phyloP scores from a whole-genome alignment of 2,888 invertebrate species.

The Caenorhabditis auriculariae region DNA sequence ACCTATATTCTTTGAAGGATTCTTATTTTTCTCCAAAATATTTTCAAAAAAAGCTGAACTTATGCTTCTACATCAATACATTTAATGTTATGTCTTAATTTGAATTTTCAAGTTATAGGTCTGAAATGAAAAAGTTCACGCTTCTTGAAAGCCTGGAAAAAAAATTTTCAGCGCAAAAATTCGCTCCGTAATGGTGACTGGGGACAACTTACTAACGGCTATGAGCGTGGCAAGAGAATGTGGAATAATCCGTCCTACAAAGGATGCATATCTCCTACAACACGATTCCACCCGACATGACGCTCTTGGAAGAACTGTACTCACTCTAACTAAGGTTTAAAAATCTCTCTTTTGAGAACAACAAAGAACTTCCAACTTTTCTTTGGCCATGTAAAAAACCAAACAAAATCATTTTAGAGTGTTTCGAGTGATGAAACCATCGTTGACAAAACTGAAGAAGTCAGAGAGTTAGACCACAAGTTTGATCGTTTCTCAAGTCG shows the following conservation, averaged over 20 bases:
- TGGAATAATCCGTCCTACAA: constrained; percentile 64
- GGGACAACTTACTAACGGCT: constrained; percentile 87
- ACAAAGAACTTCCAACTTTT: no score
- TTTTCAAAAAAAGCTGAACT: no score
- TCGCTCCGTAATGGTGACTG: constrained; percentile 84
- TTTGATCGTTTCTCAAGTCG: constrained; percentile 1
- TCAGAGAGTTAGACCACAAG: constrained; percentile 14
- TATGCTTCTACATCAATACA: no score
- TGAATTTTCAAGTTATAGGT: constrained; percentile 1
- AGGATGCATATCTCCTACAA: constrained; percentile 43
- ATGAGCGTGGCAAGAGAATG: constrained; percentile 87
- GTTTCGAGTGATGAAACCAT: constrained; percentile 22
- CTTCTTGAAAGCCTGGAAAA: not conserved
- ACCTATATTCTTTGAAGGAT: no score
- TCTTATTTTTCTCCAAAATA: no score
- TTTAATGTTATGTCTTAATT: no score
- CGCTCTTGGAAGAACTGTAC: constrained; percentile 16
- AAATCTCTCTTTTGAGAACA: no score
- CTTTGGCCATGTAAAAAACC: no score
- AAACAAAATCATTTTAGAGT: constrained; percentile 5
- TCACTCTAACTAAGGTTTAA: constrained; percentile 21
- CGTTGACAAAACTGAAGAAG: constrained; percentile 14
- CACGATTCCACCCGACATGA: constrained; percentile 26
- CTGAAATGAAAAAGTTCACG: not conserved
- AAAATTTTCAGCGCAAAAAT: constrained; percentile 74